Evolutionary conservation across 2,113 vertebrate species (phyloP), one percentile per base, ranked within the genome.

Genomic region (Gymnarchus niloticus): DNA sequence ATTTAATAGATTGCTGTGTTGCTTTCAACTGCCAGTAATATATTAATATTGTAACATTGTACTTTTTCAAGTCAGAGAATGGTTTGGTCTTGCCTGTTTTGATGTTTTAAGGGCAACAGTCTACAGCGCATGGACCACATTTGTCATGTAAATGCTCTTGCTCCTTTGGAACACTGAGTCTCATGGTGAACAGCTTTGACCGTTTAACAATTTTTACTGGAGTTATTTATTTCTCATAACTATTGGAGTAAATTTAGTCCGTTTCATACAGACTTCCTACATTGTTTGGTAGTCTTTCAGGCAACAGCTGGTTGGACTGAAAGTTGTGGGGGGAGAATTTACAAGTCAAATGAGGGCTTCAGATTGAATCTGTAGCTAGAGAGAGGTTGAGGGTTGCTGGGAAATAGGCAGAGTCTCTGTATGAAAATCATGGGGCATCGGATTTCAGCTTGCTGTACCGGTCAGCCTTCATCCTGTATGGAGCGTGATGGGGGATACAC

Each of bases 11-110:
- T 92, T 94, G 92, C 94, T 96, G 92, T 91, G 90, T 96, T 95
- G 93, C 96, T 95, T 95, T 94, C 93, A 95, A 96, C 95, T 96
- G 95, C 97, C 95, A 93, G 93, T 94, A 93, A 94, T 94, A 95
- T 95, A 97, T 97, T 96, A 96, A 96, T 97, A 95, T 96, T 96
- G 95, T 96, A 96, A 96, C 94, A 95, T 94, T 97, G 95, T 96
- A 96, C 95, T 95, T 96, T 94, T 92, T 37, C 37, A 96, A 95
- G 95, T 93, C 96, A 95, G 93, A 96, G 95, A 95, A 95, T 96
- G 95, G 95, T 87, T 93, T 89, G 88, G 88, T 49, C 86, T 56
- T 52, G 46, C 57, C 52, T 78, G 44, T 84, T 48, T 56, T 82
- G 17, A 2, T n/a, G 82, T 44, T 28, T 57, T n/a, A 49, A n/a